Base-by-base conservation (phyloP, 1,140 invertebrate species). In the Drosophila sproati region DNA sequence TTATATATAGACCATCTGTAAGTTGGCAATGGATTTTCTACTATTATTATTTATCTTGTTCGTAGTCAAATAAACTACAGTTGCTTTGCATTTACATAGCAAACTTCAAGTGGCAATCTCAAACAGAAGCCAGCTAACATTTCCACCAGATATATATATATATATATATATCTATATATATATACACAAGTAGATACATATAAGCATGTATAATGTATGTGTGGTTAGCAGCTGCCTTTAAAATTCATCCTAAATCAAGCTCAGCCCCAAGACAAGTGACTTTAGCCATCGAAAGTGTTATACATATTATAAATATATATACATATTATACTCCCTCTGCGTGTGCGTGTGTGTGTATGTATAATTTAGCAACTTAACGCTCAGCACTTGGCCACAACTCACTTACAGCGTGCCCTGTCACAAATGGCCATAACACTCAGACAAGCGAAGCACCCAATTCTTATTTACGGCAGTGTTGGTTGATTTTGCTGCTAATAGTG, bases 331-430 rank as follows among this genome's bases (percentile, higher is more conserved):
- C 43, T 62, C 50, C 57, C 35, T 63, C 31, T 64, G 34, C 66
- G 60, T 67, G 41, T 45, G 34, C 50, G 60, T 76, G 45, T 77
- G 48, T 73, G 73, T 48, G 63, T 69, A 48, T 83, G 66, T 69
- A 74, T 87, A 80, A 83, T 83, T 87, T 89, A 80, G 61, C 73
- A 73, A 73, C 57, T 77, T 68, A 77, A 89, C 80, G 55, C 77
- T 80, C 55, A 64, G 47, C 66, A 77, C 80, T 80, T 83, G 85
- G 85, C 80, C 85, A 89, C 83, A 89, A 87, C 83, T 87, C 85
- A 89, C 80, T 89, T 89, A 67, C 73, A 74, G 80, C 52, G 59
- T 50, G 79, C 62, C 55, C 77, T 89, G 83, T 85, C 83, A 68
- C 85, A 87, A 87, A 87, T 85, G 80, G 85, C 70, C 66, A 71